Base-by-base conservation (phyloP, 2,797 vertebrate species). In the Dicrostonyx torquatus region DNA sequence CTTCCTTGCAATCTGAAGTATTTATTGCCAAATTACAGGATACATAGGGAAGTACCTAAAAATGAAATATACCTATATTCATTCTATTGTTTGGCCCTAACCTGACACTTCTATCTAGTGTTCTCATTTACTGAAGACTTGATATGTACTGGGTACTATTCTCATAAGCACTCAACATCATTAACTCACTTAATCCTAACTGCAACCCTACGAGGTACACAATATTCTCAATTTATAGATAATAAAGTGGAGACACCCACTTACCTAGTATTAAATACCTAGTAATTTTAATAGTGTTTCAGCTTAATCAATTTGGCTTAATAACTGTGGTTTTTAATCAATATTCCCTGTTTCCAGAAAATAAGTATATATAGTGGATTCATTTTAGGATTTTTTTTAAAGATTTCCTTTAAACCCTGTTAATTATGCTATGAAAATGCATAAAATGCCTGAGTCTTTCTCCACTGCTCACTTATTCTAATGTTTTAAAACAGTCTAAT, bases 1-100 rank as follows among this genome's bases (percentile, higher is more conserved):
- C 64, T 92, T 80, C 66, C 45, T 85, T 45, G 7, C 12, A 31
- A n/a, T 31, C 37, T 40, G 40, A 58, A 84, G 64, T 66, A 85
- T 72, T 90, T 89, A 76, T 87, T 77, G 95, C 76, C 86, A 85
- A 91, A 82, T 22, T 48, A 29, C 78, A 73, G 45, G 58, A 40
- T 88, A 94, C 77, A 70, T 72, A 84, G n/a, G 83, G 60, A 93
- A 92, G 64, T 26, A 91, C 78, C 62, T 93, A 62, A 89, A 88
- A 91, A 68, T 82, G 50, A 94, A 64, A 45, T 77, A 82, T 2
- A 79, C 18, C 45, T 75, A 87, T 29, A 79, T 29, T 76, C 17
- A 82, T 53, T 75, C 83, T 78, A 31, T 73, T 92, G 22, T 88
- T 87, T 93, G 91, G 11, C 75, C 20, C 29, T 55, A 79, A 78